Base-by-base conservation (phyloP, 2,888 invertebrate species). In the Andrena marginata region DNA sequence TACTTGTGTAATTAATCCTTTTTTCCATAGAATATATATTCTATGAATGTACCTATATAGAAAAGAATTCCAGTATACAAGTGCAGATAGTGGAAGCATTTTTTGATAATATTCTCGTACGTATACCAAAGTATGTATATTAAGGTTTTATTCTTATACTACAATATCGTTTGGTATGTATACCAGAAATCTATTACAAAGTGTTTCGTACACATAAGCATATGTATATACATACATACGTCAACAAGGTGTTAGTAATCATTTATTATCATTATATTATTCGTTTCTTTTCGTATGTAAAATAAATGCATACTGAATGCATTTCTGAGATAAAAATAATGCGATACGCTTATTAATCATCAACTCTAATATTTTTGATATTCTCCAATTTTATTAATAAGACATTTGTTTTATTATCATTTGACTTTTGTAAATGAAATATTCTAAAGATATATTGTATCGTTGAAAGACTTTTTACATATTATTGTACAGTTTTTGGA, bases 71-170 rank as follows among this genome's bases (percentile, higher is more conserved):
- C 54, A 56, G 20, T 65, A 35, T 68, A 78, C 33, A 54, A 62
- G 29, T 67, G 10, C 71, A 48, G 33, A 71, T 80, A 78, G 23
- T 71, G 48, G 48, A 79, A 80, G 65, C 79, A 80, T 78, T 80
- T 78, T 77, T 65, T 70, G 56, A 48, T 65, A 77, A 70, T 70
- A 79, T 65, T 77, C 51, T 77, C 69, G 70, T 79, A 77, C 48
- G 49, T 54, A 31, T 54, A 77, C 23, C 64, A 77, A 64, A 59
- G 20, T 70, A 48, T 62, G 31, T 70, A 48, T 26, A 62, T 56
- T 60, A 62, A 62, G 54, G 26, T 42, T 62, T 71, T n/a, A 65
- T 20, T 49, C 6, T 60, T 23, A 65, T 42, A 10, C n/a, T 54
- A 51, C 29, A 80, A 60, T 71, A 60, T 70, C 42, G 23, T 72